Evolutionary conservation across 2,113 vertebrate genomes (phyloP), one percentile per base, ranked within the genome.

Genomic region (Edolisoma coerulescens): DNA sequence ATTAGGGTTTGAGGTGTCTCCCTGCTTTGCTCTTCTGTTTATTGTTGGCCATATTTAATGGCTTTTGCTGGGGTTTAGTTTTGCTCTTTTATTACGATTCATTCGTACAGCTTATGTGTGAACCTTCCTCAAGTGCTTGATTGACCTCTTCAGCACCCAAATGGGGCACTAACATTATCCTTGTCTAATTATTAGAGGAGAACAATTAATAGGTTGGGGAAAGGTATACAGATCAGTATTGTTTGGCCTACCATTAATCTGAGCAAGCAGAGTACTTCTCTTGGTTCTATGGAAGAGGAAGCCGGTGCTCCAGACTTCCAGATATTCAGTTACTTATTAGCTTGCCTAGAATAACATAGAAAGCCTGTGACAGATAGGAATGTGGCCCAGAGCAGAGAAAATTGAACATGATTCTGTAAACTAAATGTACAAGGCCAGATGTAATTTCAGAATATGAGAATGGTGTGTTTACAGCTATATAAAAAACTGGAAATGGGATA

Each of bases 221-320:
- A 11, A 52, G 16, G 13, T 0, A 0, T 30, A 28, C 14, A 30
- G 18, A 26, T 33, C 23, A 44, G 22, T 57, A 63, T 41, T 23
- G 4, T 28, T 90, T 88, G 35, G 8, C 23, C 26, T 71, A 4
- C 41, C 18, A 54, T 13, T 27, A 74, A 37, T 61, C 44, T 90
- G 49, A 77, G 39, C 1, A 2, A 78, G 12, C 13, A 56, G 41
- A 11, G 9, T 79, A 35, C 19, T 89, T 44, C 13, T 37, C 13
- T 39, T 37, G 11, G 24, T 44, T 84, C 33, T 35, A 2, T 10
- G 30, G n/a, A 23, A 35, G 67, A 67, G 13, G 20, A 83, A 37
- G 13, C 16, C n/a, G 20, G n/a, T 65, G 13, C 30, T 89, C 28
- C 23, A 64, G 33, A 39, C 16, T 73, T 54, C 14, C 54, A 60